A percentile compares a stretch with the other conserved stretches of the same genome.
phyloP scores from a whole-genome alignment of 2,888 invertebrate genomes.

The Drepana falcataria region DNA sequence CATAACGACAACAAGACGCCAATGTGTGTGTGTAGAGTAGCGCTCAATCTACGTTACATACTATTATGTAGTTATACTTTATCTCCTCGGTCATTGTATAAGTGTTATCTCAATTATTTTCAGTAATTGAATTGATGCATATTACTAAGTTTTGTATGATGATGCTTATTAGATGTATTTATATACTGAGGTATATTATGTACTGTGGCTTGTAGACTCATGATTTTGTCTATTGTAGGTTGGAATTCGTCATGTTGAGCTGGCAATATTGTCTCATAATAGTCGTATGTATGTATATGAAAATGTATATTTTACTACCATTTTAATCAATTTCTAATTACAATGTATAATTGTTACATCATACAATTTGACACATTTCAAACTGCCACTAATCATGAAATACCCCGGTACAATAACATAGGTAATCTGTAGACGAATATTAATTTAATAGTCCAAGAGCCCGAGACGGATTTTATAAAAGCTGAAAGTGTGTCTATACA shows the following conservation, averaged over 20 bases:
- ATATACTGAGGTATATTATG: not conserved
- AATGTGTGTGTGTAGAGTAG: slow-evolving; percentile 40
- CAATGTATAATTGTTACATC: too few species aligned
- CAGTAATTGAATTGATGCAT: not conserved
- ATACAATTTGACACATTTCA: too few species aligned
- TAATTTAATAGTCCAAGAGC: too few species aligned
- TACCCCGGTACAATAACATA: too few species aligned
- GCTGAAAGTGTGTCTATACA: too few species aligned
- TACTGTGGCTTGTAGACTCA: not conserved
- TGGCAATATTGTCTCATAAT: too few species aligned
- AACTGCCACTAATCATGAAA: too few species aligned
- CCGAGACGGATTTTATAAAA: too few species aligned
- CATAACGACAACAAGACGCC: slow-evolving; percentile 29
- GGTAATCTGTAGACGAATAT: too few species aligned
- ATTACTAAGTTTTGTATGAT: not conserved
- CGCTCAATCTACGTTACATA: slow-evolving; percentile 44
- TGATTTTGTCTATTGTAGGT: not conserved
- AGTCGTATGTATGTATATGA: too few species aligned
- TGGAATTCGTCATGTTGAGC: not conserved
- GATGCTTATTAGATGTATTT: not conserved
- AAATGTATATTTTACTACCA: too few species aligned
- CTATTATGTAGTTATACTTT: slow-evolving; percentile 43
- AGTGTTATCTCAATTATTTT: slow-evolving; percentile 1
- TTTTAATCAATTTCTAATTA: too few species aligned
- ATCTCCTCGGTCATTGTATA: slow-evolving; percentile 24